Percentiles rank a stretch among this genome's conserved stretches.
phyloP scores from a whole-genome alignment of 2,888 invertebrate genomes.

The Bibio marci region DNA sequence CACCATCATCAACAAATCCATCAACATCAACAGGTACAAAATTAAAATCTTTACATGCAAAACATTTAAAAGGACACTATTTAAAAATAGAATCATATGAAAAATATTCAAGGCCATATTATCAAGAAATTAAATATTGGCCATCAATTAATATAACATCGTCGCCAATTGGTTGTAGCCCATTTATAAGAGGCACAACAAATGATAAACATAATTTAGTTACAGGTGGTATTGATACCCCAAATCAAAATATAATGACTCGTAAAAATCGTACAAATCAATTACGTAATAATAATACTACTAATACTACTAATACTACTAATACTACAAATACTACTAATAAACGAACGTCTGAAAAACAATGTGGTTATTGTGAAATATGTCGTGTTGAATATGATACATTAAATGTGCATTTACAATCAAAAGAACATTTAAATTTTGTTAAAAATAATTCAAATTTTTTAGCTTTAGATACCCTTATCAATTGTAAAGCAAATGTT shows the following conservation, averaged over 20 bases:
- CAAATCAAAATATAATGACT: no score
- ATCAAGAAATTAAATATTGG: conserved; percentile 27
- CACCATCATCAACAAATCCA: background rate
- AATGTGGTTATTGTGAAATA: conserved; percentile 62
- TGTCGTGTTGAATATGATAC: conserved; percentile 59
- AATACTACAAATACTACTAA: conserved; percentile 1
- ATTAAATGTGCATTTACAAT: conserved; percentile 50
- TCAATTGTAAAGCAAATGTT: conserved; percentile 47
- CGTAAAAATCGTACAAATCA: conserved; percentile 3
- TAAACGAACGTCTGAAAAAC: conserved; percentile 21
- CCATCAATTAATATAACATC: conserved; percentile 22
- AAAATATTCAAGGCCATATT: conserved; percentile 25
- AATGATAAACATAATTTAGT: conserved; percentile 21
- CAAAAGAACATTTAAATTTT: conserved; percentile 55
- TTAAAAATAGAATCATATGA: conserved; percentile 47
- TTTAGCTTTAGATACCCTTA: conserved; percentile 53
- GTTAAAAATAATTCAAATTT: conserved; percentile 59
- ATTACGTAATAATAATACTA: background rate
- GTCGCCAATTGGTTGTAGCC: conserved; percentile 7
- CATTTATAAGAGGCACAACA: conserved; percentile 17
- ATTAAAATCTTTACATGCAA: conserved; percentile 21
- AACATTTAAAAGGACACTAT: conserved; percentile 46
- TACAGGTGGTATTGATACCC: no score
- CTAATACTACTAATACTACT: background rate
- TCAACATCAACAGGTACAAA: background rate